phyloP scores from a whole-genome alignment of 2,797 vertebrate species.

The Phyllotis vaccarum region DNA sequence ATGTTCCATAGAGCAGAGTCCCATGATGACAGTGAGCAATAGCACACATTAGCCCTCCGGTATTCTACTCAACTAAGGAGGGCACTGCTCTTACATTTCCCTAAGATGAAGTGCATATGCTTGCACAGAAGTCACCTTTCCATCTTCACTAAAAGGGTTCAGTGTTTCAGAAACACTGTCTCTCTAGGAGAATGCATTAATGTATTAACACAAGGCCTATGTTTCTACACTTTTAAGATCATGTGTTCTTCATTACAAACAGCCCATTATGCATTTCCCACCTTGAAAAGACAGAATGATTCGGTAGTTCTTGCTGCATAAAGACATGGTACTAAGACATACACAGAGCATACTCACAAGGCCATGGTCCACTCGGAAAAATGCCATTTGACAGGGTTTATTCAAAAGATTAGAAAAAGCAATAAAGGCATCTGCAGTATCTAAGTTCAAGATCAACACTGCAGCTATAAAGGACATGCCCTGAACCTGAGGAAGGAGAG shows the following conservation, averaged over 20 bases:
- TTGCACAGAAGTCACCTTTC: rapidly evolving
- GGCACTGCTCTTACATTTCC: rapidly evolving
- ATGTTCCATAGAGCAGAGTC: rapidly evolving
- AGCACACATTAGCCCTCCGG: rapidly evolving
- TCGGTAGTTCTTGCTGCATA: background rate
- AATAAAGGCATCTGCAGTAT: conserved; percentile 96
- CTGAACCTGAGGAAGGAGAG: conserved; percentile 91
- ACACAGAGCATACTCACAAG: conserved; percentile 91
- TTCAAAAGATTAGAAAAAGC: conserved; percentile 97
- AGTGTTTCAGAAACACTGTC: background rate
- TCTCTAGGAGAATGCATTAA: background rate
- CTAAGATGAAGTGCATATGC: rapidly evolving
- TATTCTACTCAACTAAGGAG: rapidly evolving
- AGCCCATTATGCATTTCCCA: rapidly evolving
- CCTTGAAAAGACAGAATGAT: background rate
- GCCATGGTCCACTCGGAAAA: conserved; percentile 97
- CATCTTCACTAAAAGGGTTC: background rate
- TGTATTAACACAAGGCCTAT: background rate
- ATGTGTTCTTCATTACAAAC: background rate
- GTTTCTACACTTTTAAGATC: background rate
- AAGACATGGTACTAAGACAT: background rate
- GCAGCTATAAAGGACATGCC: conserved; percentile 98
- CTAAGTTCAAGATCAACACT: conserved; percentile 95
- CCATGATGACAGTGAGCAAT: rapidly evolving
- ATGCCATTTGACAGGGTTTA: conserved; percentile 97